A percentile compares a stretch with the other conserved stretches of the same genome.
Conservation (phyloP, 2,797 vertebrate genomes). For the Eospalax fontanierii region DNA sequence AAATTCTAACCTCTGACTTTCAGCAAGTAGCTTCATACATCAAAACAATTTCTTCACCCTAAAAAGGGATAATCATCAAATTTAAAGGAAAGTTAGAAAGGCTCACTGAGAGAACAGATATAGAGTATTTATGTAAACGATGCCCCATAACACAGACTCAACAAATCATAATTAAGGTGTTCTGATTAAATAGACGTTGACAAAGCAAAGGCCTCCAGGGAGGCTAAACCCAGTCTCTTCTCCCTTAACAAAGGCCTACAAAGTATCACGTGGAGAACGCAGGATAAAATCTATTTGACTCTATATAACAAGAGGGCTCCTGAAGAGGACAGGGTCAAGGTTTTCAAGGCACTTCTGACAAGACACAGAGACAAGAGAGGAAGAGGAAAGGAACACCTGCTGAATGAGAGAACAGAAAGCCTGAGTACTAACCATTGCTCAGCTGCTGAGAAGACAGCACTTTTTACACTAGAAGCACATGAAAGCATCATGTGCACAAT, state of each 20-base stretch:
- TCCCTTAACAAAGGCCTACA: no score
- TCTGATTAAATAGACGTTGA: background rate
- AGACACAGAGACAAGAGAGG: constrained; percentile 30
- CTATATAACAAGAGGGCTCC: background rate
- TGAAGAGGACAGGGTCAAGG: background rate
- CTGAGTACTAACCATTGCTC: background rate
- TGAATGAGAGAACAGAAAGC: background rate
- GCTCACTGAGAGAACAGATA: background rate
- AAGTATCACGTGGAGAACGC: background rate
- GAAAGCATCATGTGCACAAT: background rate
- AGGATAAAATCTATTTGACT: background rate
- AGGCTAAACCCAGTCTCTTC: background rate
- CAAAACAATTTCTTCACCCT: background rate
- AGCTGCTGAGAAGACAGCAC: constrained; percentile 18
- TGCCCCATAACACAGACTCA: background rate
- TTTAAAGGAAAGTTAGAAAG: background rate
- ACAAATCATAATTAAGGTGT: background rate
- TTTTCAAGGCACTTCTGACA: background rate
- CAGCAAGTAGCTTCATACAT: background rate
- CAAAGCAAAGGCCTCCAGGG: background rate
- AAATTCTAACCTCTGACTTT: background rate
- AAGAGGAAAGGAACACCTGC: background rate
- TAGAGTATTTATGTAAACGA: background rate
- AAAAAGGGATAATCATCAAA: background rate
- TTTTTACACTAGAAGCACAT: constrained; percentile 7